A percentile compares a stretch with the other conserved stretches of the same genome.
These are phyloP conservation scores for Polypterus bichir DNA, from an alignment of 2,113 vertebrate species.

Conservation along the genomic window DNA sequence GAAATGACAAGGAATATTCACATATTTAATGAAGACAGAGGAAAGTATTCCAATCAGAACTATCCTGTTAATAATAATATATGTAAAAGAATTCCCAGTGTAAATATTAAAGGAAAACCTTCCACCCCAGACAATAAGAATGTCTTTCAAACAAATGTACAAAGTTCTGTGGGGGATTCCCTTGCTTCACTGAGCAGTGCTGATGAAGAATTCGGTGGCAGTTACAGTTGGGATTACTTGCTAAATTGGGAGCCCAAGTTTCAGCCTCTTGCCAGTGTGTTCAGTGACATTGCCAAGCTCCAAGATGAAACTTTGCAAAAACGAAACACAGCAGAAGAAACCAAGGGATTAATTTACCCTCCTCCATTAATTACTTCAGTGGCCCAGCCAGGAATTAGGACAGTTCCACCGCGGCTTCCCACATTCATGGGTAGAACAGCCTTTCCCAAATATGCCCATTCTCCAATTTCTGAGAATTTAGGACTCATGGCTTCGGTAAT, in stretches of 20 bases:
- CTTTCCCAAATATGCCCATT: slow-evolving; percentile 43
- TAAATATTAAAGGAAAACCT: slow-evolving; percentile 31
- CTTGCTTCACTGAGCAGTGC: slow-evolving; percentile 35
- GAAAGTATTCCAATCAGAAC: slow-evolving; percentile 27
- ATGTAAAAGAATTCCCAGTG: slow-evolving; percentile 24
- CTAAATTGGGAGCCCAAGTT: slow-evolving; percentile 73
- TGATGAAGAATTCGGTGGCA: slow-evolving; percentile 34
- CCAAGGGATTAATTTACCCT: slow-evolving; percentile 53
- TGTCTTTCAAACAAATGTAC: slow-evolving; percentile 29
- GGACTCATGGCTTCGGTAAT: slow-evolving; percentile 50
- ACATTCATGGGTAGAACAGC: slow-evolving; percentile 32
- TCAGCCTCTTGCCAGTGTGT: slow-evolving; percentile 68
- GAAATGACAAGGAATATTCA: slow-evolving; percentile 45
- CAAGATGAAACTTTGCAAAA: slow-evolving; percentile 55
- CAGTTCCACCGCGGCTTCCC: slow-evolving; percentile 63
- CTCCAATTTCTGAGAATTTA: slow-evolving; percentile 44
- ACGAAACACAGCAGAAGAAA: slow-evolving; percentile 41
- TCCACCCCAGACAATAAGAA: slow-evolving; percentile 36
- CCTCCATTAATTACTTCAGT: slow-evolving; percentile 77
- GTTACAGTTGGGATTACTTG: slow-evolving; percentile 54
- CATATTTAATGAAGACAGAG: slow-evolving; percentile 41
- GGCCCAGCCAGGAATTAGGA: slow-evolving; percentile 69
- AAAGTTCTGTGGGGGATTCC: slow-evolving; percentile 28
- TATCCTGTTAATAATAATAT: slow-evolving; percentile 24
- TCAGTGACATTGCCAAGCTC: slow-evolving; percentile 72